These are phyloP conservation scores for Callocephalon fimbriatum DNA, from an alignment of 2,113 vertebrate genomes.

Conservation along the genomic window DNA sequence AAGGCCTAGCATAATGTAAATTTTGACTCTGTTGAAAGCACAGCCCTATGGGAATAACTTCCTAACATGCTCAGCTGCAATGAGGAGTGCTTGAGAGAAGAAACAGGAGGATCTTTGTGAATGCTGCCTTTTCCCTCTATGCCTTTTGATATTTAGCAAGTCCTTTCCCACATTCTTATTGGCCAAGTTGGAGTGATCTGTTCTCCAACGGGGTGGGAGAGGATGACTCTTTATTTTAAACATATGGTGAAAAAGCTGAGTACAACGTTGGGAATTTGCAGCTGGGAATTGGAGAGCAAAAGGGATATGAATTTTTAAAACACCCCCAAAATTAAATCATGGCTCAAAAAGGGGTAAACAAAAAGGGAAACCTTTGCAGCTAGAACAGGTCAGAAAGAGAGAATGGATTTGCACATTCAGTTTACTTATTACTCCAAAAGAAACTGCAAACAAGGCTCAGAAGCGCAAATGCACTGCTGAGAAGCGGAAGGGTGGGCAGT, in stretches of 20 bases:
- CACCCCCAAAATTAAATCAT: not conserved
- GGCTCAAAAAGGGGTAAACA: not conserved
- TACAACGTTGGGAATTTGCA: not conserved
- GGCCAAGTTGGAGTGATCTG: not conserved
- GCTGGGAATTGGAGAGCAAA: not conserved
- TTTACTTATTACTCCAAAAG: not conserved
- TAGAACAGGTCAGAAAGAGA: not conserved
- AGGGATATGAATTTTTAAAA: not conserved
- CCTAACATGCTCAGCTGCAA: not conserved
- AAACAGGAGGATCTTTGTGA: slow-evolving; percentile 14
- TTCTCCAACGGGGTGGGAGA: slow-evolving; percentile 13
- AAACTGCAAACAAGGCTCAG: not conserved
- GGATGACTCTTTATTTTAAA: not conserved
- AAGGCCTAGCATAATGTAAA: not conserved
- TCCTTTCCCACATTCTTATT: not conserved
- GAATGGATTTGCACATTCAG: not conserved
- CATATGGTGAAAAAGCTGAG: not conserved
- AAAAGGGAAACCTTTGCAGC: not conserved
- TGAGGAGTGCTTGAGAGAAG: not conserved
- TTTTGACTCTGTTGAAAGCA: slow-evolving; percentile 17
- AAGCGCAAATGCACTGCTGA: not conserved
- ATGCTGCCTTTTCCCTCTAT: not conserved
- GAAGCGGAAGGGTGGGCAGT: not conserved
- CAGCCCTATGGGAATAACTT: not conserved
- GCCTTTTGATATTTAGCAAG: not conserved